Percentiles rank a stretch among this genome's conserved stretches.
Evolutionary conservation across 2,113 vertebrate genomes (phyloP).

Genomic region (Antennarius striatus): DNA sequence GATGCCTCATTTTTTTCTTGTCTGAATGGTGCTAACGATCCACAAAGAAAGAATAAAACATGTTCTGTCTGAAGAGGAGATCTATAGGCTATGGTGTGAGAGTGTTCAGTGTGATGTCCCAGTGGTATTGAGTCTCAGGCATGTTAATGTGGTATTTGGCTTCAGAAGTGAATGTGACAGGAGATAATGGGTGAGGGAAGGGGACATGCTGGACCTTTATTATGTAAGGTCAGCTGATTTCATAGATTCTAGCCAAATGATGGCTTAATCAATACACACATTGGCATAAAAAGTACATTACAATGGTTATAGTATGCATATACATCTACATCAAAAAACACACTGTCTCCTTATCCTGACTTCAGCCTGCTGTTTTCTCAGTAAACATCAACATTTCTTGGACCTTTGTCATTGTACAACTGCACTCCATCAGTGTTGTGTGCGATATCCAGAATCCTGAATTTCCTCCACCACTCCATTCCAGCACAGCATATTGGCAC

Average conservation of each 20-base stretch:
- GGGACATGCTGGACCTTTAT: constrained; percentile 48
- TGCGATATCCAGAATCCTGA: constrained; percentile 15
- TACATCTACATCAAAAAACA: no score
- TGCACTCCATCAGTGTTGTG: constrained; percentile 33
- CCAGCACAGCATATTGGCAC: constrained; percentile 50
- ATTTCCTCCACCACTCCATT: constrained; percentile 43
- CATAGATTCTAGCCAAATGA: constrained; percentile 6
- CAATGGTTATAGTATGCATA: no score
- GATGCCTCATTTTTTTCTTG: constrained; percentile 8
- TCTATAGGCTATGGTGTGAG: constrained; percentile 44
- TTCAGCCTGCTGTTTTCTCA: no score
- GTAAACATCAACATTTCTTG: background rate
- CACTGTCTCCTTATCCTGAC: no score
- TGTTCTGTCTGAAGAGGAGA: constrained; percentile 38
- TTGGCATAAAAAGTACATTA: no score
- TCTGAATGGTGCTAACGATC: constrained; percentile 33
- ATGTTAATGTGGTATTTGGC: constrained; percentile 80
- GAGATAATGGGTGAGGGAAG: constrained; percentile 66
- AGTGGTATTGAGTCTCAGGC: constrained; percentile 42
- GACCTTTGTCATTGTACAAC: constrained; percentile 20
- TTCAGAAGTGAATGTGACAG: constrained; percentile 62
- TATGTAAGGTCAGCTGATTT: constrained; percentile 41
- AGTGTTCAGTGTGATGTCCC: constrained; percentile 45
- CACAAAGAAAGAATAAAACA: constrained; percentile 31
- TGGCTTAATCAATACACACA: constrained; percentile 15